Base-by-base conservation (phyloP, 2,888 invertebrate species). In the Hipparchia semele region DNA sequence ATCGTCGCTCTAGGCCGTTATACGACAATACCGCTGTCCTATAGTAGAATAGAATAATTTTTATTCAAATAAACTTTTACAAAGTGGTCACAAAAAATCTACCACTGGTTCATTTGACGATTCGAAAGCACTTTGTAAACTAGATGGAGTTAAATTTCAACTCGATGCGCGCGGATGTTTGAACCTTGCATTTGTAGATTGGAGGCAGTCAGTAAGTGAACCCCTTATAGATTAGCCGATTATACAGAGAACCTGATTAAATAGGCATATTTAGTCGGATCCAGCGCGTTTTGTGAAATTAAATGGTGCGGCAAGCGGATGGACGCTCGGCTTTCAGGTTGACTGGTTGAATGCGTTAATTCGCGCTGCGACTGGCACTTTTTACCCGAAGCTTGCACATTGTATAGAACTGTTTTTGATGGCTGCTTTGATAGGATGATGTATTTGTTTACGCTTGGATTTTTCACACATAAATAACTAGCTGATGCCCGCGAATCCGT, bases 321-420 rank as follows among this genome's bases (percentile, higher is more conserved):
- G 81, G 86, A 85, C 86, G 82, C 83, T 80, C 81, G 79, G 81
- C 81, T 84, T 87, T 85, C 82, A 79, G 83, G 85, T 79, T 83
- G 85, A 83, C 83, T 83, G 87, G 86, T 83, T 82, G 83, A 86
- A 84, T 84, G 87, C 87, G 83, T 87, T 90, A 87, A 90, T 89
- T 87, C 87, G 87, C 86, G 86, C 85, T 82, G 84, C 81, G 84
- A 86, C 84, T 85, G 64, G 70, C 70, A 70, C 54, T 70, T 70
- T 70, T 70, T 64, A 62, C 49, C 70, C 70, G 39, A 59, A 54
- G 53, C 67, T 56, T 70, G 61, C 53, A 70, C 60, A 54, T 69
- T 70, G 64, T 70, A 64, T 64, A 64, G 64, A 70, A 64, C 39
- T 67, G 67, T 54, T 61, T 69, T 59, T 59, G 59, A 68, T 60